Conservation (phyloP, 2,797 vertebrate genomes). For the Sebastiscus albofasciatus region DNA sequence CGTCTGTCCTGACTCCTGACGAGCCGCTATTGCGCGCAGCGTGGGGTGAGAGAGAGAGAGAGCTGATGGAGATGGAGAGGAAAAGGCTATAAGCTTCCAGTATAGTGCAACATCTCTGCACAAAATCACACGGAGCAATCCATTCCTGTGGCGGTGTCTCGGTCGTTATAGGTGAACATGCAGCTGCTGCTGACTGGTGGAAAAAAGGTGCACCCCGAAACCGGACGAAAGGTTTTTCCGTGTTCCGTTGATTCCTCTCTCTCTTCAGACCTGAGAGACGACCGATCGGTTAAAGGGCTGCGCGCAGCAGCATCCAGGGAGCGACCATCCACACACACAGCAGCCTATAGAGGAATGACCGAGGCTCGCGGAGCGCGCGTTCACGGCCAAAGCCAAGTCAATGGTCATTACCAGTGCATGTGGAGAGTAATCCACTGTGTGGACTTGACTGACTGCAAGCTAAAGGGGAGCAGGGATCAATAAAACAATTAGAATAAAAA, state of each 20-base stretch:
- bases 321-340: slow-evolving; percentile 56
- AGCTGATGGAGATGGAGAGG: slow-evolving; percentile 52
- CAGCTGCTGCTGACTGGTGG: not conserved
- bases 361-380: slow-evolving; percentile 71
- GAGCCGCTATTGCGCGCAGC: slow-evolving; percentile 27
- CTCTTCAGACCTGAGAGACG: slow-evolving; percentile 27
- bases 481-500: slow-evolving; percentile 13
- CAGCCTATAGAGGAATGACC: slow-evolving; percentile 55
- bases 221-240: slow-evolving; percentile 5
- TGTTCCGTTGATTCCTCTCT: slow-evolving; percentile 13
- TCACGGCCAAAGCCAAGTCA: slow-evolving; percentile 72
- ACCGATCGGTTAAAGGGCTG: slow-evolving; percentile 49
- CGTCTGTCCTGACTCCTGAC: slow-evolving; percentile 28
- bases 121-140: slow-evolving; percentile 68
- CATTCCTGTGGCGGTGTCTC: slow-evolving; percentile 49
- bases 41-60: slow-evolving; percentile 39
- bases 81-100: slow-evolving; percentile 44
- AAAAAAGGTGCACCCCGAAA: not conserved
- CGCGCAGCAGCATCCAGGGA: slow-evolving; percentile 62
- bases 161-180: not conserved
- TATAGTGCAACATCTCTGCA: slow-evolving; percentile 59
- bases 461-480: slow-evolving; percentile 29
- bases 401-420: slow-evolving; percentile 69
- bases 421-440: slow-evolving; percentile 62
- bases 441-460: slow-evolving; percentile 26